A percentile compares a stretch with the other conserved stretches of the same genome.
These are phyloP conservation scores for Eulimnadia texana DNA, from an alignment of 1,140 invertebrate species.

Conservation along the genomic window DNA sequence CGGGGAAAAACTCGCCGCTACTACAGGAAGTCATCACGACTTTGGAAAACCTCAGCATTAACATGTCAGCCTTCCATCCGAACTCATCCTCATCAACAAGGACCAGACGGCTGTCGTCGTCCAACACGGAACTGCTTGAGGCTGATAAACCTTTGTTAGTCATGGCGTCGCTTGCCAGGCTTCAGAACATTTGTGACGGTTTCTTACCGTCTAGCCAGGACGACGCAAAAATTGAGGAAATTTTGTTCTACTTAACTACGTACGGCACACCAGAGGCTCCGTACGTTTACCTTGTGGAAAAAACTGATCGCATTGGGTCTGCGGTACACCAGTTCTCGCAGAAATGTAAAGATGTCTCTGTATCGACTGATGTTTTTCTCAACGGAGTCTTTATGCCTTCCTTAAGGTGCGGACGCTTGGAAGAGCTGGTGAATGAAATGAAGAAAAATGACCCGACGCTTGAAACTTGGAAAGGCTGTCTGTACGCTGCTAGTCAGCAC, in stretches of 20 bases:
- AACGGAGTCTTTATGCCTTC: conserved; percentile 49
- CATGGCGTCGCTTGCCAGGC: neutral
- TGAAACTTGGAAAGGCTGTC: conserved; percentile 38
- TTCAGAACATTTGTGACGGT: neutral
- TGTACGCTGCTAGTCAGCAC: neutral
- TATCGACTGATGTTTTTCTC: conserved; percentile 45
- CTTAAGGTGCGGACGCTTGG: conserved; percentile 42
- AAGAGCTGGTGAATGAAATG: conserved; percentile 43
- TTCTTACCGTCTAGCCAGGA: neutral
- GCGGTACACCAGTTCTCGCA: conserved; percentile 2
- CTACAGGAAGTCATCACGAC: conserved; percentile 50
- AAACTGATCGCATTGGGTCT: neutral
- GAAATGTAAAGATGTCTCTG: neutral
- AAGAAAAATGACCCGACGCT: conserved; percentile 42
- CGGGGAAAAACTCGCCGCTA: conserved; percentile 40
- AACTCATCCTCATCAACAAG: neutral
- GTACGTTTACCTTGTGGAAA: conserved; percentile 1
- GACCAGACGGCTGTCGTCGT: neutral
- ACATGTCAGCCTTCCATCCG: neutral
- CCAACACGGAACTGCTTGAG: neutral
- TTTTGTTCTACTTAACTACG: neutral
- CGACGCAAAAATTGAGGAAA: conserved; percentile 3
- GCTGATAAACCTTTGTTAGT: conserved; percentile 2
- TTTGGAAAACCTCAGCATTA: conserved; percentile 32
- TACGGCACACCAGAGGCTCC: conserved; percentile 1